These are phyloP conservation scores for Oryzias dopingdopingensis DNA, from an alignment of 2,797 vertebrate species.

Conservation along the genomic window DNA sequence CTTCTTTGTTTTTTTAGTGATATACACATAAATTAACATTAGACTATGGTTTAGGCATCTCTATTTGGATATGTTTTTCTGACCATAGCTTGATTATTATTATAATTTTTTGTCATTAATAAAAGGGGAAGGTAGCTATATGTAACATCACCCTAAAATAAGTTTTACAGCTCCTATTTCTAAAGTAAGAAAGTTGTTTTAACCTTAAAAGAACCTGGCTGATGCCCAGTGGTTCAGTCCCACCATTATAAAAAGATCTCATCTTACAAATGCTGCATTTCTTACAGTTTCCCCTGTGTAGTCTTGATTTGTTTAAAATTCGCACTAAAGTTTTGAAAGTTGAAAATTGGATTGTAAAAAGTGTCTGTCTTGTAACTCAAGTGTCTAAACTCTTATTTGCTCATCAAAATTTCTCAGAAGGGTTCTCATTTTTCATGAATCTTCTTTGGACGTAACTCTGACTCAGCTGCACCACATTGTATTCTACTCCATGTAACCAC, in stretches of 20 bases:
- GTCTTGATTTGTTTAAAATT: background rate
- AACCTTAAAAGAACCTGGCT: conserved; percentile 34
- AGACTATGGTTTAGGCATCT: background rate
- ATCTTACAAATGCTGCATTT: background rate
- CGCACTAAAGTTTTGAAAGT: background rate
- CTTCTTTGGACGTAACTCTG: background rate
- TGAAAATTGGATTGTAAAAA: background rate
- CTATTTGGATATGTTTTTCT: conserved; percentile 11
- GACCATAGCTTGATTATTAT: too few species aligned
- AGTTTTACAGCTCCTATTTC: conserved; percentile 41
- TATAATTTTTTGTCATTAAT: background rate
- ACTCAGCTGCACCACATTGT: background rate
- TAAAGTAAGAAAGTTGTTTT: conserved; percentile 45
- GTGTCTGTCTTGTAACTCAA: too few species aligned
- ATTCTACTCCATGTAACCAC: conserved; percentile 11
- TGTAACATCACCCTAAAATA: conserved; percentile 27
- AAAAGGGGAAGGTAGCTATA: conserved; percentile 45
- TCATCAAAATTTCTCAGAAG: background rate
- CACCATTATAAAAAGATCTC: background rate
- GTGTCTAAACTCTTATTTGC: too few species aligned
- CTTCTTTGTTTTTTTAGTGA: conserved; percentile 2
- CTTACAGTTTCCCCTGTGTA: background rate
- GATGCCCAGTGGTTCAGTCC: conserved; percentile 16
- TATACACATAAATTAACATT: too few species aligned
- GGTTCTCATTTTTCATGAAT: background rate